Base-by-base conservation (phyloP, 2,113 vertebrate species). In the Coturnix japonica region DNA sequence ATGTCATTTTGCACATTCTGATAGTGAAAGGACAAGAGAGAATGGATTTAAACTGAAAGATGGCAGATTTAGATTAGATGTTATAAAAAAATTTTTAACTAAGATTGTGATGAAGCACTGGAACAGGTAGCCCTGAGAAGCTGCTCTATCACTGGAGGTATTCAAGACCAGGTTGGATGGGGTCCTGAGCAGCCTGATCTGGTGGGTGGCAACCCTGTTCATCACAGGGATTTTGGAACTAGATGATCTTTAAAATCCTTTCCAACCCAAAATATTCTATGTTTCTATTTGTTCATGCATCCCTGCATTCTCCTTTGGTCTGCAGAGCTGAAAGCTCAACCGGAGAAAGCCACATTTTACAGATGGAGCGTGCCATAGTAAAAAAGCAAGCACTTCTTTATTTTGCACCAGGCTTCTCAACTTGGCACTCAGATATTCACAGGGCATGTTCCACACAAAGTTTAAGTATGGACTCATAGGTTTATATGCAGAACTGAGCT, bases 311-410 rank as follows among this genome's bases (percentile, higher is more conserved):
- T 26, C n/a, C 1, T 13, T 35, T 0, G 0, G 12, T 26, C 25
- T 12, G 9, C 1, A 0, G 49, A 59, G 31, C 11, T 30, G 31
- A 51, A 43, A 0, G 0, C 23, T 30, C 51, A 39, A 37, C 30
- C 47, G 30, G 10, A 23, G n/a, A 21, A 41, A 37, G n/a, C 26
- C 85, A 31, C 22, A 5, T 39, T 85, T 77, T 70, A 60, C 69
- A 59, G 59, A n/a, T 13, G 25, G 43, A 5, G 2, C 2, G 49
- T 79, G 63, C 37, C 54, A 13, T 17, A 46, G 10, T n/a, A 65
- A 79, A 78, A 10, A 51, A 19, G 5, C 9, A 63, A 17, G 35
- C 51, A 30, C 35, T 65, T 85, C 51, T 57, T 74, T 72, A 33
- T 39, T 63, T 64, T 20, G 25, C 26, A 22, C 9, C 11, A 22